Percentiles rank a stretch among this genome's conserved stretches.
phyloP scores from a whole-genome alignment of 1,140 invertebrate species.

The Marisa cornuarietis region DNA sequence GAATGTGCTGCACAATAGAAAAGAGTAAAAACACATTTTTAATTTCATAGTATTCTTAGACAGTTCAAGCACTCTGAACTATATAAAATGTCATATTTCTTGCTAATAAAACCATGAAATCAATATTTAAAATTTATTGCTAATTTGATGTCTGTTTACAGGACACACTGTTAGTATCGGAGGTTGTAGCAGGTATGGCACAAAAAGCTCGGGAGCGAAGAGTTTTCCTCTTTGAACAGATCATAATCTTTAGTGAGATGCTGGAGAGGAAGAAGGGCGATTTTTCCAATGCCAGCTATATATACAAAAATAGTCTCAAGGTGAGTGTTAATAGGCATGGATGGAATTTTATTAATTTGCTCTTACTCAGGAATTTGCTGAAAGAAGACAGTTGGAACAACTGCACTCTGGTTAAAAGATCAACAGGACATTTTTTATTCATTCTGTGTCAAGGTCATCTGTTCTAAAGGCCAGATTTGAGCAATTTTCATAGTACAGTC shows the following conservation, averaged over 20 bases:
- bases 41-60: no score
- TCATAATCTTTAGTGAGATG: slow-evolving; percentile 95
- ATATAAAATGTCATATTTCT: background rate
- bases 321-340: slow-evolving; percentile 69
- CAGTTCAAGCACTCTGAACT: no score
- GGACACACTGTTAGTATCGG: slow-evolving; percentile 85
- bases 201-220: slow-evolving; percentile 84
- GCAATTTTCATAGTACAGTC: no score
- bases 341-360: no score
- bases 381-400: no score
- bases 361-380: no score
- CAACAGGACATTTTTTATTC: no score
- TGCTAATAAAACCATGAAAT: background rate
- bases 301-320: slow-evolving; percentile 97
- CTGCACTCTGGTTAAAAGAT: no score
- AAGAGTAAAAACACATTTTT: no score
- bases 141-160: slow-evolving; percentile 33
- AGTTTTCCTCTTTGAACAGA: slow-evolving; percentile 98
- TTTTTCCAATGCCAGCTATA: slow-evolving; percentile 93
- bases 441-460: no score
- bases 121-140: background rate
- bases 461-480: no score
- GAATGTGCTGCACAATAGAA: background rate
- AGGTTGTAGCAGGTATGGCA: slow-evolving; percentile 72
- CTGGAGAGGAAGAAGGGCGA: slow-evolving; percentile 86